Evolutionary conservation across 2,888 invertebrate species (phyloP).

Genomic region (Caenorhabditis drosophilae): DNA sequence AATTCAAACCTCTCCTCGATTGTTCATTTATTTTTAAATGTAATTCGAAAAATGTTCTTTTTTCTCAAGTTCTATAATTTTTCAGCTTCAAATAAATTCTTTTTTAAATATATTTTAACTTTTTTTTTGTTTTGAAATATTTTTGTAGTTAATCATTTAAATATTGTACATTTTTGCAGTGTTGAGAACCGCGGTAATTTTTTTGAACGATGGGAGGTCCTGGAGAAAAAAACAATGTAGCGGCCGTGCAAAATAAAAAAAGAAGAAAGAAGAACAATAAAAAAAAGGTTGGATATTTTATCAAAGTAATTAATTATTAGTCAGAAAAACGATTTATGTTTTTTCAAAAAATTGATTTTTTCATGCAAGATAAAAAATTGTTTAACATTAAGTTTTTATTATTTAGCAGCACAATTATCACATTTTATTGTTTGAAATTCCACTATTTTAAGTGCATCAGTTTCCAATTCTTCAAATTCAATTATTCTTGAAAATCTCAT

Average conservation of each 20-base stretch:
- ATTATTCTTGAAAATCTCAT: too few relatives aligned
- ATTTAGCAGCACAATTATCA: too few relatives aligned
- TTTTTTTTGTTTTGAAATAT: not conserved
- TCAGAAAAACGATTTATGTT: conserved; percentile 4
- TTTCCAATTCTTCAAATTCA: too few relatives aligned
- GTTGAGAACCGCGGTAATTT: conserved; percentile 22
- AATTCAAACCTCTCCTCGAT: not conserved
- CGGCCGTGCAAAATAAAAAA: conserved; percentile 49
- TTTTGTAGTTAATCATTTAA: not conserved
- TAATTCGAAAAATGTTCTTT: too few relatives aligned
- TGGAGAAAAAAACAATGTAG: too few relatives aligned
- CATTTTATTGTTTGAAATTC: too few relatives aligned
- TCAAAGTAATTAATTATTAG: too few relatives aligned
- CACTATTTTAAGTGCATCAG: too few relatives aligned
- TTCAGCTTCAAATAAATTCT: not conserved
- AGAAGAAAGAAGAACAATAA: conserved; percentile 59
- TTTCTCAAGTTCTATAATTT: not conserved
- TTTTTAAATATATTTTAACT: not conserved
- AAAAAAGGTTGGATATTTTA: conserved; percentile 37
- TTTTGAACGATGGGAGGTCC: conserved; percentile 33
- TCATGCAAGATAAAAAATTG: too few relatives aligned
- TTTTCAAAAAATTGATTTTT: too few relatives aligned
- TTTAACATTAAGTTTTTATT: too few relatives aligned
- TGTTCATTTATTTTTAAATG: not conserved
- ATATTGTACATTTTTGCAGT: conserved; percentile 13